phyloP scores from a whole-genome alignment of 2,797 vertebrate genomes.

The Lagodon rhomboides region DNA sequence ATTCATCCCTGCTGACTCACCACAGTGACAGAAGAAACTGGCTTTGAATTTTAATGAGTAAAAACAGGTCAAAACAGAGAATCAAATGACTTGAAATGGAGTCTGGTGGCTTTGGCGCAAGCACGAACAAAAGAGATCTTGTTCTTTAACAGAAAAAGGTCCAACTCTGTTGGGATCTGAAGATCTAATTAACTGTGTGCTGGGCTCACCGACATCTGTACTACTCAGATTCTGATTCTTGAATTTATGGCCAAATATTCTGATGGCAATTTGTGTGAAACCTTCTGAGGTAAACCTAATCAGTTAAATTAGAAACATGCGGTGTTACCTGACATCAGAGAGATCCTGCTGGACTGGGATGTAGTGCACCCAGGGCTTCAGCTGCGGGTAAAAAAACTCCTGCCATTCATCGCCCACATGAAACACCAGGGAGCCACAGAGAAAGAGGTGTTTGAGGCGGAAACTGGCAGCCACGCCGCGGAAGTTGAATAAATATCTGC shows the following conservation, averaged over 20 bases:
- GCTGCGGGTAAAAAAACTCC: conserved; percentile 96
- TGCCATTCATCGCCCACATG: conserved; percentile 96
- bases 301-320: background rate
- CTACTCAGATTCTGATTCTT: no score
- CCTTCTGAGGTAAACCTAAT: background rate
- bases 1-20: background rate
- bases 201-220: no score
- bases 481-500: conserved; percentile 98
- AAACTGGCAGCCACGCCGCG: conserved; percentile 98
- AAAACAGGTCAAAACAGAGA: background rate
- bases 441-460: conserved; percentile 96
- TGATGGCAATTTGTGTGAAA: no score
- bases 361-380: conserved; percentile 97
- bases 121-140: no score
- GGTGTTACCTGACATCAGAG: conserved; percentile 90
- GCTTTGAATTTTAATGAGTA: background rate
- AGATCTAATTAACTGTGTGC: no score
- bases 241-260: no score
- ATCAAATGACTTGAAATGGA: no score
- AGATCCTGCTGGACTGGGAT: conserved; percentile 94
- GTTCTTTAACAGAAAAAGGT: no score
- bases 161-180: no score
- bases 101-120: no score
- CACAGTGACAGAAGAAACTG: background rate
- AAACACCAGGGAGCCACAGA: conserved; percentile 95